Conservation (phyloP, 2,888 invertebrate species). For the Sabatieria punctata region DNA sequence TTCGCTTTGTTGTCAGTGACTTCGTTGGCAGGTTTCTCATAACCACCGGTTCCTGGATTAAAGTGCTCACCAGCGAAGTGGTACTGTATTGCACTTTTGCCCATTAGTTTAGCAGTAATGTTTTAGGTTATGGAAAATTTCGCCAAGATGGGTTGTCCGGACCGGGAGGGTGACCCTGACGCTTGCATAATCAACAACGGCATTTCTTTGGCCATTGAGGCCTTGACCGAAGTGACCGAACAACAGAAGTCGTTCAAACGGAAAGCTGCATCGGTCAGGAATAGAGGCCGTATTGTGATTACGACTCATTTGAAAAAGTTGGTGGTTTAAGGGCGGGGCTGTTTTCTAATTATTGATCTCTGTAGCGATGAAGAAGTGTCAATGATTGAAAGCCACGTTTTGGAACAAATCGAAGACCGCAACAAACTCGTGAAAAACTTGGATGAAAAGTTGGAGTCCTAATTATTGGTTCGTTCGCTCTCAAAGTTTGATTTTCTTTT, state of each 20-base stretch:
- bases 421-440: constrained; percentile 11
- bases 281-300: constrained; percentile 9
- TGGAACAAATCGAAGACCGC: constrained; percentile 12
- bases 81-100: not conserved
- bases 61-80: not conserved
- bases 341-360: not conserved
- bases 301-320: constrained; percentile 7
- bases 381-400: constrained; percentile 11
- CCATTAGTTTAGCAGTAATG: not conserved
- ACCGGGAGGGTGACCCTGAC: constrained; percentile 16
- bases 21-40: constrained; percentile 65
- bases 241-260: constrained; percentile 11
- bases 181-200: constrained; percentile 19
- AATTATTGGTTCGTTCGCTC: not conserved
- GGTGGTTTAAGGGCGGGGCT: not conserved
- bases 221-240: constrained; percentile 14
- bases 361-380: constrained; percentile 8
- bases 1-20: constrained; percentile 71
- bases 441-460: constrained; percentile 10
- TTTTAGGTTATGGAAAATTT: constrained; percentile 59
- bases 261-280: not conserved
- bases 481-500: not conserved
- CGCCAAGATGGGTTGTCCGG: constrained; percentile 58
- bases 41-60: constrained; percentile 9
- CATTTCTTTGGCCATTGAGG: constrained; percentile 18